Evolutionary conservation across 2,888 invertebrate species (phyloP).

Genomic region (Athalia cordata): DNA sequence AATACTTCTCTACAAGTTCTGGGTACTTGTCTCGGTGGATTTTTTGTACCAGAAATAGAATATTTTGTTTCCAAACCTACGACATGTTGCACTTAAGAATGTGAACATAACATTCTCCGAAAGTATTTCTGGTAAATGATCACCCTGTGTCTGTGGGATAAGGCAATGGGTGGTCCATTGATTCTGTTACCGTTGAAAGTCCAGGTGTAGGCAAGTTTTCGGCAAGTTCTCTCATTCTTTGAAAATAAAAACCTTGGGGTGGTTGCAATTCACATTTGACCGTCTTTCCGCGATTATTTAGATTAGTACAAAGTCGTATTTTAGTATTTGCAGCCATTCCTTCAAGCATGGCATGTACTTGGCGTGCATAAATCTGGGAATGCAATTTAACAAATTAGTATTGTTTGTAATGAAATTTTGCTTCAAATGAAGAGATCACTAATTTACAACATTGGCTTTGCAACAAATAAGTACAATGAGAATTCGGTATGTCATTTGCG

Average conservation of each 20-base stretch:
- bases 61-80: conserved; percentile 76
- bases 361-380: conserved; percentile 50
- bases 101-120: neutral
- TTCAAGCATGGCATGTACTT: conserved; percentile 54
- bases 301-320: conserved; percentile 48
- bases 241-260: conserved; percentile 53
- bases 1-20: conserved; percentile 75
- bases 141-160: neutral
- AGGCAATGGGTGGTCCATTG: neutral
- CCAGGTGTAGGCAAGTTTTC: conserved; percentile 56
- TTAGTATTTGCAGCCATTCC: conserved; percentile 51
- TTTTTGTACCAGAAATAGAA: conserved; percentile 76
- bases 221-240: conserved; percentile 61
- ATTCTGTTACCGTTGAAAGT: conserved; percentile 60
- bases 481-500: too few species aligned
- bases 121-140: neutral
- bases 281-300: conserved; percentile 44
- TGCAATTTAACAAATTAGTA: conserved; percentile 1
- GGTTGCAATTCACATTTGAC: conserved; percentile 52
- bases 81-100: conserved; percentile 29
- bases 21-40: conserved; percentile 77
- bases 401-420: too few species aligned
- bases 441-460: neutral
- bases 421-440: too few species aligned
- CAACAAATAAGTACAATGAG: conserved; percentile 3